Conservation (phyloP, 2,797 vertebrate genomes). For the Schizopygopsis pylzovi region DNA sequence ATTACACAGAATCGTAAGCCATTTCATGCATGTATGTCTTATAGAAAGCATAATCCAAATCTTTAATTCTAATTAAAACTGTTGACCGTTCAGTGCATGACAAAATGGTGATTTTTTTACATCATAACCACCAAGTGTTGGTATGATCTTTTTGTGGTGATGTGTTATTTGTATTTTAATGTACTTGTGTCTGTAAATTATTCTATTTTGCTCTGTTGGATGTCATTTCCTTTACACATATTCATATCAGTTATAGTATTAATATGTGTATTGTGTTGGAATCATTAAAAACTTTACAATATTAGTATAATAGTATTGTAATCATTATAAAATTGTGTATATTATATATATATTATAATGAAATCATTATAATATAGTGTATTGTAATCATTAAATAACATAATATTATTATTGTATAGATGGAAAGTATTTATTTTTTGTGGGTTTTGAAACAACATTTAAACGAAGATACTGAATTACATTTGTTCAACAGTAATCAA, state of each 20-base stretch:
- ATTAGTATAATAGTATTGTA: not conserved
- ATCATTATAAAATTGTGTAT: not conserved
- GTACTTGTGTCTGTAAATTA: not conserved
- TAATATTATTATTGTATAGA: not conserved
- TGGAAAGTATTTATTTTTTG: not conserved
- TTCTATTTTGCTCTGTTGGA: not conserved
- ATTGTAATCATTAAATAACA: not conserved
- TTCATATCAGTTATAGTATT: not conserved
- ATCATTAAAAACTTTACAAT: not conserved
- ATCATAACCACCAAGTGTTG: not conserved
- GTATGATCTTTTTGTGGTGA: not conserved
- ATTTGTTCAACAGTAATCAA: not conserved
- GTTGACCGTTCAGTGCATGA: not conserved
- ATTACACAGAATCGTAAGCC: slow-evolving; percentile 66
- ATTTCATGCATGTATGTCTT: slow-evolving; percentile 55
- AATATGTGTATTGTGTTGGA: not conserved
- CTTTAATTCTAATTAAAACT: slow-evolving; percentile 58
- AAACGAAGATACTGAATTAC: not conserved
- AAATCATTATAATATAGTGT: not conserved
- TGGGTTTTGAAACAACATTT: not conserved
- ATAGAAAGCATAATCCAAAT: slow-evolving; percentile 70
- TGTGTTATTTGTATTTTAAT: not conserved
- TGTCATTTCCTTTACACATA: not conserved
- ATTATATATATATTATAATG: not conserved
- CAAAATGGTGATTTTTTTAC: not conserved